A percentile compares a stretch with the other conserved stretches of the same genome.
phyloP scores from a whole-genome alignment of 2,113 vertebrate species.

The Lichenostomus cassidix region DNA sequence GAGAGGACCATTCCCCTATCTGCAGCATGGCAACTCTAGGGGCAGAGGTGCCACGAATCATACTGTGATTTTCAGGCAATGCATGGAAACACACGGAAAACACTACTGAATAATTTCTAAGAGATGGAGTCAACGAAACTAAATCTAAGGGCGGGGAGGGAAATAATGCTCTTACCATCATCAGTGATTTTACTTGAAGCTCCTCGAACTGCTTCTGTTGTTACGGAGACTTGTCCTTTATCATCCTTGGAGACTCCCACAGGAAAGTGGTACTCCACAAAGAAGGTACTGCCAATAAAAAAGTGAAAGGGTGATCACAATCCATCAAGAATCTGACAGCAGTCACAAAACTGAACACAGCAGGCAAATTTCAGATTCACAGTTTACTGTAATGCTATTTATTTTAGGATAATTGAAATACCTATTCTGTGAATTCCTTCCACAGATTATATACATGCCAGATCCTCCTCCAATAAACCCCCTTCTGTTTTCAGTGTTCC shows the following conservation, averaged over 20 bases:
- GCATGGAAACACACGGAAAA: background rate
- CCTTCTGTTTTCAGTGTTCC: background rate
- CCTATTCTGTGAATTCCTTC: background rate
- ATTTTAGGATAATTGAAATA: background rate
- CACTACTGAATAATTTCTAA: background rate
- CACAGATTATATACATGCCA: rapidly evolving
- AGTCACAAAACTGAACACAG: background rate
- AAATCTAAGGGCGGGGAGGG: background rate
- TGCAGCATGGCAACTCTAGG: background rate
- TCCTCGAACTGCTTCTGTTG: conserved; percentile 77
- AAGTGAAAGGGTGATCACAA: background rate
- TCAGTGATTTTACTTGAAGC: conserved; percentile 84
- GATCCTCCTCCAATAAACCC: background rate
- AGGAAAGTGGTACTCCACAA: conserved; percentile 89
- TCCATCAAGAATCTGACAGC: background rate
- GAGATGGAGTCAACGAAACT: background rate
- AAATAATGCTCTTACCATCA: conserved; percentile 73
- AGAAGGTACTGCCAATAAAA: conserved; percentile 82
- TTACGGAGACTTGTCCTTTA: conserved; percentile 52
- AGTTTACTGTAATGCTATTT: background rate
- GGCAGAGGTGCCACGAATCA: background rate
- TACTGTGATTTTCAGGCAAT: background rate
- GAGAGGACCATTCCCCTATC: background rate
- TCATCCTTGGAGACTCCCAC: conserved; percentile 68
- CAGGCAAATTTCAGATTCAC: background rate